A percentile compares a stretch with the other conserved stretches of the same genome.
phyloP scores from a whole-genome alignment of 2,888 invertebrate species.

The Carcina quercana region DNA sequence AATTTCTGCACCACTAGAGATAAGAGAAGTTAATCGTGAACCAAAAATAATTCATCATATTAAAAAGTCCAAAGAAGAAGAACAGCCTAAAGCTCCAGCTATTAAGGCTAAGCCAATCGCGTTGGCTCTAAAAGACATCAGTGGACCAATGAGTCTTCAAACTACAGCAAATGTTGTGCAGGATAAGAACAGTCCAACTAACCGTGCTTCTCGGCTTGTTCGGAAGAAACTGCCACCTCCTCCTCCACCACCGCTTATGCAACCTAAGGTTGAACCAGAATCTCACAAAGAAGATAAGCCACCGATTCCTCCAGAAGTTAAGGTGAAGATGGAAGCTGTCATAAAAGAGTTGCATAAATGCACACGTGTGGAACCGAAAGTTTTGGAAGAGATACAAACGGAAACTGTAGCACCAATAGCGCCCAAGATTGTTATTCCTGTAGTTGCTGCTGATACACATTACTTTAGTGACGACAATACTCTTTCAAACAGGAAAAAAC shows the following conservation, averaged over 20 bases:
- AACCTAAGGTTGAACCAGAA: slow-evolving; percentile 7
- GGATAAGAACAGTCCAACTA: slow-evolving; percentile 38
- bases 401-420: slow-evolving; percentile 37
- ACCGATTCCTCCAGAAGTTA: slow-evolving; percentile 68
- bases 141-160: slow-evolving; percentile 1
- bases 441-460: slow-evolving; percentile 55
- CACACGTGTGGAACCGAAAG: slow-evolving; percentile 45
- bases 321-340: slow-evolving; percentile 77
- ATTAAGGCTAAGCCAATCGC: slow-evolving; percentile 15
- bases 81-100: background rate
- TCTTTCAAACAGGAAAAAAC: slow-evolving; percentile 37
- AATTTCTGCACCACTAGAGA: too few relatives aligned
- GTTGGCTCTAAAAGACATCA: slow-evolving; percentile 28
- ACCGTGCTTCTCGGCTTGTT: slow-evolving; percentile 45
- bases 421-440: slow-evolving; percentile 63
- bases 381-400: slow-evolving; percentile 38
- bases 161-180: slow-evolving; percentile 6
- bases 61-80: slow-evolving; percentile 13
- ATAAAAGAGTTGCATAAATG: slow-evolving; percentile 71
- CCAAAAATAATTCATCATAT: slow-evolving; percentile 12
- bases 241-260: slow-evolving; percentile 14
- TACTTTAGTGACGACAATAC: slow-evolving; percentile 55
- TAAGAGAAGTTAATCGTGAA: too few relatives aligned
- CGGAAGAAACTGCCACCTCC: slow-evolving; percentile 63
- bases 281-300: slow-evolving; percentile 32